phyloP scores from a whole-genome alignment of 2,113 vertebrate genomes.

The Prunella fulvescens region DNA sequence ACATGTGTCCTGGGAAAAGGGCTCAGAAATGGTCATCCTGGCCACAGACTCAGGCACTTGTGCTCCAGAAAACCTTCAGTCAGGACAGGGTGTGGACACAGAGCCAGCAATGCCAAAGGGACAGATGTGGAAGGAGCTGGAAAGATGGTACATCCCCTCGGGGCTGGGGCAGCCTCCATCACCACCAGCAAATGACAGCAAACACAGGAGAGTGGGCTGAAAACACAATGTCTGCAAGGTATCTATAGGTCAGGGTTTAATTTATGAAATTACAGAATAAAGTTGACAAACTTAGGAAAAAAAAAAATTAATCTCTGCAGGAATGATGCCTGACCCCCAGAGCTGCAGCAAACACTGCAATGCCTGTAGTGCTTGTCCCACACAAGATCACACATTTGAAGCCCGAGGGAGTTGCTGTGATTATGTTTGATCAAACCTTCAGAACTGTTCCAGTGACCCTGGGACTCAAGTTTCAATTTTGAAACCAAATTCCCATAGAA shows the following conservation, averaged over 20 bases:
- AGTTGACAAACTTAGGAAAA: background rate
- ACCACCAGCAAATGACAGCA: background rate
- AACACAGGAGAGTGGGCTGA: background rate
- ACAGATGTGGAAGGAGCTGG: background rate
- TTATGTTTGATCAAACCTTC: background rate
- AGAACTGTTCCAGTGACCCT: background rate
- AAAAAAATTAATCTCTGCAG: background rate
- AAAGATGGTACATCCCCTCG: rapidly evolving
- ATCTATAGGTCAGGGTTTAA: background rate
- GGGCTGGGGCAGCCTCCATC: background rate
- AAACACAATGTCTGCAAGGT: background rate
- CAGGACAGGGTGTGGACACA: background rate
- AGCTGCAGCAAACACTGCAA: background rate
- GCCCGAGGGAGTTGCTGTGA: background rate
- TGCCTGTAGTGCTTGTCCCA: background rate
- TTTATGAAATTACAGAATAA: background rate
- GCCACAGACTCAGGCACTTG: background rate
- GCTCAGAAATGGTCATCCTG: background rate
- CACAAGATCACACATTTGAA: background rate
- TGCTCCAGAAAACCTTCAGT: background rate
- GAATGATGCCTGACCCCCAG: background rate
- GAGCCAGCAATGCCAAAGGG: background rate
- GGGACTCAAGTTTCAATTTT: background rate
- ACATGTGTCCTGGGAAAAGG: background rate
- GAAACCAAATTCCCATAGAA: background rate